These are phyloP conservation scores for Motacilla tschutschensis DNA, from an alignment of 2,113 vertebrate species.

Conservation along the genomic window DNA sequence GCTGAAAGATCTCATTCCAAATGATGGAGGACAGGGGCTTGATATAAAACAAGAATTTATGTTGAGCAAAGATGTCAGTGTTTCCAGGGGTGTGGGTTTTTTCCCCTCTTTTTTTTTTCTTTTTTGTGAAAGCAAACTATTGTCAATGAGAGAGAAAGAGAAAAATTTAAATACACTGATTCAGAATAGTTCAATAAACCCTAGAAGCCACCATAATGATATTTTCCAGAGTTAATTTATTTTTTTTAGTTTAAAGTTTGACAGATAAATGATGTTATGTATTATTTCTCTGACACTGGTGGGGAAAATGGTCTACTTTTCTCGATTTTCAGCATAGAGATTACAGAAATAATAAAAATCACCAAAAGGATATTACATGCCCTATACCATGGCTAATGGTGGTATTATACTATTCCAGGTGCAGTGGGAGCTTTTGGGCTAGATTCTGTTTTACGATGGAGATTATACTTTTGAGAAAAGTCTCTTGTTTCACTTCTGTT, in stretches of 20 bases:
- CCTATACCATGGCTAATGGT: neutral
- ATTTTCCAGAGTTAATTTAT: neutral
- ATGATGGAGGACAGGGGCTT: neutral
- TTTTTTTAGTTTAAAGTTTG: neutral
- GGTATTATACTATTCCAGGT: neutral
- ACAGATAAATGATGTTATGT: neutral
- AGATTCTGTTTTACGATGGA: neutral
- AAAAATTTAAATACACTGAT: neutral
- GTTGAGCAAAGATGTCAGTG: neutral
- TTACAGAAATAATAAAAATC: neutral
- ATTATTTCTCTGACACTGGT: neutral
- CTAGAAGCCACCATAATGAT: neutral
- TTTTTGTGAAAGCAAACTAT: neutral
- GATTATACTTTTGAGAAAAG: neutral
- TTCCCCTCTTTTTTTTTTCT: rapidly evolving
- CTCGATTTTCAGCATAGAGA: neutral
- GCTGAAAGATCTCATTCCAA: neutral
- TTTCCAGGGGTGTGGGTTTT: neutral
- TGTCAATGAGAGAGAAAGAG: neutral
- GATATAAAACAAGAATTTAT: neutral
- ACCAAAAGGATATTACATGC: rapidly evolving
- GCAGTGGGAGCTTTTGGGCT: neutral
- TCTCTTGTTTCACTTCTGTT: neutral
- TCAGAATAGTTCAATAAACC: neutral
- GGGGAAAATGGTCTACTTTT: neutral